These are phyloP conservation scores for Drosophila albomicans DNA, from an alignment of 1,140 invertebrate species.

Conservation along the genomic window DNA sequence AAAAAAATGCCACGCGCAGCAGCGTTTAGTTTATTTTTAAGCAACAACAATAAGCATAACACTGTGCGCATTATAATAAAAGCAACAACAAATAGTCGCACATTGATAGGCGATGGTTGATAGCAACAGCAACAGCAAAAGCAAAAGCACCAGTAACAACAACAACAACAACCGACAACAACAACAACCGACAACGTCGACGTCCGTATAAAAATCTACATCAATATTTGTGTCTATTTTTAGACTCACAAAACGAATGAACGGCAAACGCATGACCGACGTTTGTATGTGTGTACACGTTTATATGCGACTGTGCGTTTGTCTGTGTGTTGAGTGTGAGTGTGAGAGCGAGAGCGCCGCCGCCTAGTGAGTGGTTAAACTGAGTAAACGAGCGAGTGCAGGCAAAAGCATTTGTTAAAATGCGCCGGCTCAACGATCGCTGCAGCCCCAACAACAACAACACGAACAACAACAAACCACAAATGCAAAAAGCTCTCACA, in stretches of 20 bases:
- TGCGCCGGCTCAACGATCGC: slow-evolving; percentile 72
- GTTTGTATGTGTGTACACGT: slow-evolving; percentile 30
- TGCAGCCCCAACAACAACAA: slow-evolving; percentile 43
- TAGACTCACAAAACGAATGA: slow-evolving; percentile 70
- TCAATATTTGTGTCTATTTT: slow-evolving; percentile 84
- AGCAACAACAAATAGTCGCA: slow-evolving; percentile 69
- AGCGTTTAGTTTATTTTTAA: slow-evolving; percentile 81
- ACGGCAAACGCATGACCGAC: slow-evolving; percentile 70
- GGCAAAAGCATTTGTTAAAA: slow-evolving; percentile 41
- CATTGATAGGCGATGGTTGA: slow-evolving; percentile 79
- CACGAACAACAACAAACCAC: slow-evolving; percentile 34
- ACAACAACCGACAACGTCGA: slow-evolving; percentile 36
- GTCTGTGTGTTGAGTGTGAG: not conserved
- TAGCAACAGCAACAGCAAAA: slow-evolving; percentile 58
- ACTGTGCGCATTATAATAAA: slow-evolving; percentile 74
- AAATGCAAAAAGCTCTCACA: slow-evolving; percentile 53
- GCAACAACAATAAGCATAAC: slow-evolving; percentile 69
- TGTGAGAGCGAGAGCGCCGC: slow-evolving; percentile 10
- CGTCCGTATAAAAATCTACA: slow-evolving; percentile 77
- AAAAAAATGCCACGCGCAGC: slow-evolving; percentile 75
- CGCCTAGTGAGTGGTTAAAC: slow-evolving; percentile 11
- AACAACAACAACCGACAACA: slow-evolving; percentile 20
- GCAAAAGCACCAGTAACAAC: slow-evolving; percentile 40
- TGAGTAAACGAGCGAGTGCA: slow-evolving; percentile 28
- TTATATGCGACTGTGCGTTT: slow-evolving; percentile 13